phyloP scores from a whole-genome alignment of 2,113 vertebrate species.

The Cynocephalus volans region DNA sequence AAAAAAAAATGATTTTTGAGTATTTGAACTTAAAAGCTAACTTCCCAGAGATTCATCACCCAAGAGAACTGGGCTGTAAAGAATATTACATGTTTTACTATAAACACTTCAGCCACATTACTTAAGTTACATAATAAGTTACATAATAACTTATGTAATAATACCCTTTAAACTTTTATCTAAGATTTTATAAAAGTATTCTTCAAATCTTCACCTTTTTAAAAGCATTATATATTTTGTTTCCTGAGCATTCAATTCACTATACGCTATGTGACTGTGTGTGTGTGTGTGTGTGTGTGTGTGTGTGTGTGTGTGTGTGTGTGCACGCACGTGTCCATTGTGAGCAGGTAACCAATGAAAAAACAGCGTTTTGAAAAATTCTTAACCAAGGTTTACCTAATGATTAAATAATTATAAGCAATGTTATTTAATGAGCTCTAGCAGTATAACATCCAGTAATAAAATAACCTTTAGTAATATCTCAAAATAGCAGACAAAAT shows the following conservation, averaged over 20 bases:
- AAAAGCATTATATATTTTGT: not conserved
- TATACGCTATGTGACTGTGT: too few relatives aligned
- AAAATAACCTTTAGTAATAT: constrained; percentile 21
- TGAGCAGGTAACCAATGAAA: not conserved
- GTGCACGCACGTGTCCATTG: not conserved
- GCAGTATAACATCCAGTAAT: not conserved
- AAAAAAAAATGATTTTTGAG: not conserved
- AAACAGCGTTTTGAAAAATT: not conserved
- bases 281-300: not conserved
- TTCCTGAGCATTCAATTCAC: not conserved
- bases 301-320: not conserved
- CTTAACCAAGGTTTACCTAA: not conserved
- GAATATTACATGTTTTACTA: not conserved
- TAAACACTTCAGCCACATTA: not conserved
- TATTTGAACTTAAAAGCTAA: not conserved
- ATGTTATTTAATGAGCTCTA: not conserved
- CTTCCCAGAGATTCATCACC: not conserved
- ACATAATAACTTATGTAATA: too few relatives aligned
- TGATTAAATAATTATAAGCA: not conserved
- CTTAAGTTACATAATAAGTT: not conserved
- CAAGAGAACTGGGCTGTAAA: not conserved
- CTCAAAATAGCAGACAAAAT: not conserved
- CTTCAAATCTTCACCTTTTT: not conserved
- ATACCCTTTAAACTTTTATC: not conserved
- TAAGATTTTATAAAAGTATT: not conserved